These are phyloP conservation scores for Heliconius hortense DNA, from an alignment of 2,888 invertebrate genomes.

Conservation along the genomic window DNA sequence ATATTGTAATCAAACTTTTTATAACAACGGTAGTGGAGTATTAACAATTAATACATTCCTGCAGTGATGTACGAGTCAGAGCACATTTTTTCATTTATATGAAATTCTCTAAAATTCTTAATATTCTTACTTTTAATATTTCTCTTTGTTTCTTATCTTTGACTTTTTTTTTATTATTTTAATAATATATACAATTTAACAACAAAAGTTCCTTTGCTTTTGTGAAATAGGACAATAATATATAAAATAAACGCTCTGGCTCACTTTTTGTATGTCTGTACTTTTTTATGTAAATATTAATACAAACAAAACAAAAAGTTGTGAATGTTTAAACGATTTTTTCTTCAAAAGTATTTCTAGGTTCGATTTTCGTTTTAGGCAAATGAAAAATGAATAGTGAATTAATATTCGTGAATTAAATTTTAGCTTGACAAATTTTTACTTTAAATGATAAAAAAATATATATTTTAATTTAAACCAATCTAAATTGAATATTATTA, in stretches of 20 bases:
- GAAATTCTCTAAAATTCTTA: neutral
- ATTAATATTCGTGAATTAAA: neutral
- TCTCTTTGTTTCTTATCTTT: neutral
- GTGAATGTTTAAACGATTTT: neutral
- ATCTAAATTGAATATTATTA: neutral
- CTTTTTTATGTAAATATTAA: conserved; percentile 14
- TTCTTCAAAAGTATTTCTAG: neutral
- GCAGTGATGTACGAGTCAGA: conserved; percentile 6
- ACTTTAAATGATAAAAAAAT: too few relatives aligned
- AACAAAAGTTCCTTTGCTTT: conserved; percentile 21
- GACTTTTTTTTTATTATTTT: neutral
- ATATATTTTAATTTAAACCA: neutral
- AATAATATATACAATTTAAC: neutral
- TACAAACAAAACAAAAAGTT: neutral
- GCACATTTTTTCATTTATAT: neutral
- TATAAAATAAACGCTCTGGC: conserved; percentile 17
- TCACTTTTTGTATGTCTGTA: conserved; percentile 21
- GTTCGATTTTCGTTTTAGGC: neutral
- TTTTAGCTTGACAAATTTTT: neutral
- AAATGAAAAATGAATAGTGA: neutral
- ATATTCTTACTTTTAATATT: neutral
- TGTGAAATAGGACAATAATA: conserved; percentile 23
- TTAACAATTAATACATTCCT: conserved; percentile 36
- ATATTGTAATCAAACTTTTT: conserved; percentile 21
- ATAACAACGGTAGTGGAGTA: conserved; percentile 57